A percentile compares a stretch with the other conserved stretches of the same genome.
Evolutionary conservation across 2,888 invertebrate genomes (phyloP).

Genomic region (Pristionchus entomophagus): DNA sequence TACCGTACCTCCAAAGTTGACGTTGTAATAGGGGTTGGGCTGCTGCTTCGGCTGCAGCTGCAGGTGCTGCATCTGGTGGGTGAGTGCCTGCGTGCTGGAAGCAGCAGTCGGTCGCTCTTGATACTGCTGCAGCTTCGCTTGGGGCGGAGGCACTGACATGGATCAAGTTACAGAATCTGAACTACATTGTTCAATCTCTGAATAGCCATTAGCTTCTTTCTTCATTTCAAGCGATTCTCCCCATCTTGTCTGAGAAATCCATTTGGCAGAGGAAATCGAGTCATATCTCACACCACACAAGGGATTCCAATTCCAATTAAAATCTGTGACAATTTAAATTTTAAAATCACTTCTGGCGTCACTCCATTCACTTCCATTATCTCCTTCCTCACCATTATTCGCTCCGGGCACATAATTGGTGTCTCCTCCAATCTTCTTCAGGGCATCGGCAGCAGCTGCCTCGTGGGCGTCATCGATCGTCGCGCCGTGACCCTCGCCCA

Average conservation of each 20-base stretch:
- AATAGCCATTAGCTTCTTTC: too few relatives aligned
- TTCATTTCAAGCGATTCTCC: too few relatives aligned
- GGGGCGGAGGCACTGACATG: too few relatives aligned
- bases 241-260: too few relatives aligned
- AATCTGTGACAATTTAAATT: too few relatives aligned
- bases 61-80: background rate
- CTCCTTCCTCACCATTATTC: background rate
- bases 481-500: slow-evolving; percentile 36
- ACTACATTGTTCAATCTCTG: too few relatives aligned
- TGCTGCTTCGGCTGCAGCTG: background rate
- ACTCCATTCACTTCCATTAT: too few relatives aligned
- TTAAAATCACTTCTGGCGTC: too few relatives aligned
- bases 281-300: too few relatives aligned
- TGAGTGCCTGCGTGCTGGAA: background rate
- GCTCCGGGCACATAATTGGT: background rate
- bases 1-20: slow-evolving; percentile 3
- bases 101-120: background rate
- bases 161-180: too few relatives aligned
- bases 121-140: background rate
- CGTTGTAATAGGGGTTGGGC: slow-evolving; percentile 21
- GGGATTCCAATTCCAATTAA: too few relatives aligned
- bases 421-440: background rate
- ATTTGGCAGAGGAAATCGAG: too few relatives aligned
- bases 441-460: slow-evolving; percentile 7
- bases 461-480: slow-evolving; percentile 40